These are phyloP conservation scores for Pithys albifrons DNA, from an alignment of 2,113 vertebrate species.

Conservation along the genomic window DNA sequence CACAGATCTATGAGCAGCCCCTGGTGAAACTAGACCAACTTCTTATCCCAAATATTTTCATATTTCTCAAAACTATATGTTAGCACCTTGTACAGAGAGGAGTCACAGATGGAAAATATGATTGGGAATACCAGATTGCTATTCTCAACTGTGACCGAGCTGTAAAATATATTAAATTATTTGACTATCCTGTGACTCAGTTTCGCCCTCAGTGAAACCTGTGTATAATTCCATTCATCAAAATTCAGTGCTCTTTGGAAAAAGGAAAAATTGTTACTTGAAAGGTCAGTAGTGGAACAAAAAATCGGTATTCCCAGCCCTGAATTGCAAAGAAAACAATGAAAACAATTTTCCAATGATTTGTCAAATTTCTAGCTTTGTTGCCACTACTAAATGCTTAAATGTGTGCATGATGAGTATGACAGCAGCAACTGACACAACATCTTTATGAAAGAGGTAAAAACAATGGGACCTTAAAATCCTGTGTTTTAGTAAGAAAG, in stretches of 20 bases:
- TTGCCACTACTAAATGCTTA: neutral
- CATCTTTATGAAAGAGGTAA: neutral
- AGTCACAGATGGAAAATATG: neutral
- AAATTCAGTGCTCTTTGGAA: neutral
- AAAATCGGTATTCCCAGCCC: neutral
- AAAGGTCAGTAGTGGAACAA: neutral
- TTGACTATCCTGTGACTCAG: neutral
- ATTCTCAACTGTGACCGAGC: neutral
- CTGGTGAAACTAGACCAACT: neutral
- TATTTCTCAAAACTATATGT: neutral
- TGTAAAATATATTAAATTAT: neutral
- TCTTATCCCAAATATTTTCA: neutral
- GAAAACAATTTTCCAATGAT: constrained; percentile 5
- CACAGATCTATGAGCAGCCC: neutral
- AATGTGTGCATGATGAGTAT: neutral
- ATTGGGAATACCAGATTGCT: neutral
- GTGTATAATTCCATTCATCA: neutral
- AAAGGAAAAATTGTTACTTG: neutral
- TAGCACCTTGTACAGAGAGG: neutral
- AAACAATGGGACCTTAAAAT: neutral
- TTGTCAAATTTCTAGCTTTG: neutral
- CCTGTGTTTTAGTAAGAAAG: neutral
- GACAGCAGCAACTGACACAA: neutral
- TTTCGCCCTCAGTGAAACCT: neutral
- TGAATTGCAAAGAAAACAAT: constrained; percentile 4